Evolutionary conservation across 1,140 invertebrate genomes (phyloP).

Genomic region (Charaxes varanes): DNA sequence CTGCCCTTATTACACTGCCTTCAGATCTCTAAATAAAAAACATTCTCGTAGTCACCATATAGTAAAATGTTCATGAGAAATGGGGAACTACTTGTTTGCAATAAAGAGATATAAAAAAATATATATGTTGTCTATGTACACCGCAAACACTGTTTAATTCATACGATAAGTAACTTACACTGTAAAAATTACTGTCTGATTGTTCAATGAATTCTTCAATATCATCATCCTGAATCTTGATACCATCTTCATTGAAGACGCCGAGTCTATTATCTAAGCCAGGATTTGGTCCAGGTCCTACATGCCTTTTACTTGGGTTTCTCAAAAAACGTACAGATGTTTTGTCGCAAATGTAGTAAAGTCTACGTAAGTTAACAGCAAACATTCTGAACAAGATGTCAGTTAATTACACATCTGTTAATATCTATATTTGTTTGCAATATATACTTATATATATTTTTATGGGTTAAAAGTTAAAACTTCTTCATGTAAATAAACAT

Average conservation of each 20-base stretch:
- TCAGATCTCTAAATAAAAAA: too few species aligned
- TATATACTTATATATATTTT: too few species aligned
- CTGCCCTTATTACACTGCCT: too few species aligned
- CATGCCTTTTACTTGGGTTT: slow-evolving; percentile 25
- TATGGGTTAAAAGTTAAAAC: too few species aligned
- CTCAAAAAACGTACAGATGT: slow-evolving; percentile 40
- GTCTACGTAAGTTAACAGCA: slow-evolving; percentile 27
- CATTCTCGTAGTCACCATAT: too few species aligned
- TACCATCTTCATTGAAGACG: slow-evolving; percentile 41
- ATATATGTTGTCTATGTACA: background rate
- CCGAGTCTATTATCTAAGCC: slow-evolving; percentile 45
- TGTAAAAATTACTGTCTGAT: slow-evolving; percentile 50
- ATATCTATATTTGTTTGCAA: too few species aligned
- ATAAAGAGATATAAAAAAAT: slow-evolving; percentile 5
- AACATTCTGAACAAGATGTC: too few species aligned
- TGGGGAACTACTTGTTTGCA: too few species aligned
- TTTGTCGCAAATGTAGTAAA: slow-evolving; percentile 41
- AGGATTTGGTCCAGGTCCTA: slow-evolving; percentile 31
- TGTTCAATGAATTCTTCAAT: slow-evolving; percentile 52
- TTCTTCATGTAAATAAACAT: too few species aligned
- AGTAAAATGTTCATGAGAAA: too few species aligned
- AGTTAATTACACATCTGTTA: too few species aligned
- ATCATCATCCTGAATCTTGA: slow-evolving; percentile 43
- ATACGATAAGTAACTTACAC: slow-evolving; percentile 35
- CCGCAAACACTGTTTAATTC: background rate